Evolutionary conservation across 2,797 vertebrate species (phyloP), one percentile per base, ranked within the genome.

Genomic region (Oophaga sylvatica): DNA sequence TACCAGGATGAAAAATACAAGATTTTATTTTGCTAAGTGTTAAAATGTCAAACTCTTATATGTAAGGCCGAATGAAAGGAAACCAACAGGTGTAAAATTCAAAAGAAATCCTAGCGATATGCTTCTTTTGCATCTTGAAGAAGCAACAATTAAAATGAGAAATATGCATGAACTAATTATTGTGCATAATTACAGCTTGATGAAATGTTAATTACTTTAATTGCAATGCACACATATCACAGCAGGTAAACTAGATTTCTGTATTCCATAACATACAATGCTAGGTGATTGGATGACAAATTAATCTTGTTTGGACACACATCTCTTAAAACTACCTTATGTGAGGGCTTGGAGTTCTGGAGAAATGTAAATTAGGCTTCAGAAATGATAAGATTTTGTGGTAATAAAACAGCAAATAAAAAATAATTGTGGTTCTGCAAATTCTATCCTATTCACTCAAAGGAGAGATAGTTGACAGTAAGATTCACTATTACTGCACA

Each of bases 101-200:
- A 41, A 65, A 62, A 45, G 53, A 26, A 77, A 87, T 56, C 41
- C 56, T 26, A 77, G 78, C 70, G 70, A 70, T 78, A 31, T 77
- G 35, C 63, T 53, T 67, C n/a, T 86, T 84, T 81, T 31, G 73
- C 70, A 77, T 82, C 45, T 78, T 60, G 71, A 78, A 78, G 71
- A 86, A 89, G 70, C 71, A 86, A 86, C 88, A 89, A 81, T 86
- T 86, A 86, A 86, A 70, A 78, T 81, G 31, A 83, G 68, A 86
- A 85, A 81, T 85, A 86, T 86, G 71, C 73, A 82, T 81, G 80
- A 71, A 86, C 60, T 86, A 83, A 89, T 89, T 89, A 86, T 80
- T 83, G 71, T 86, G 88, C 80, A 65, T 89, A 89, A 89, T 89
- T 89, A 83, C 79, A 86, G 88, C 84, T 89, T 83, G 84, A 85